Percentiles rank a stretch among this genome's conserved stretches.
Conservation (phyloP, 2,888 invertebrate genomes). For the Drosophila nigricruria region DNA sequence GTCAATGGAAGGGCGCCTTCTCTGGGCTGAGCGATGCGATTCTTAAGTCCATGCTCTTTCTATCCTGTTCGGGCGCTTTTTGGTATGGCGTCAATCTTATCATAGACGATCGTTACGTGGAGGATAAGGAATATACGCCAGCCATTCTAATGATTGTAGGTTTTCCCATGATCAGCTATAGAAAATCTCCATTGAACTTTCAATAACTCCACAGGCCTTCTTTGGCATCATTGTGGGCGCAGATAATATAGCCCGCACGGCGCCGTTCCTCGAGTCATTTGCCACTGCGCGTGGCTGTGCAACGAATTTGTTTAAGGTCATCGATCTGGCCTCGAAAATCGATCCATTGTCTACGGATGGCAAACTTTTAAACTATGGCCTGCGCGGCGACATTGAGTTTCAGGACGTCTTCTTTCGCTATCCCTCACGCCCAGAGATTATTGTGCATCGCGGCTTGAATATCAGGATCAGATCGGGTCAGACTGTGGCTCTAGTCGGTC, state of each 20-base stretch:
- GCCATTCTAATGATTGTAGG: slow-evolving; percentile 91
- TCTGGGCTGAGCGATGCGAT: slow-evolving; percentile 90
- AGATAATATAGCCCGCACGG: slow-evolving; percentile 91
- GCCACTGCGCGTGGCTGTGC: slow-evolving; percentile 91
- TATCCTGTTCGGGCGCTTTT: slow-evolving; percentile 91
- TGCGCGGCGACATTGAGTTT: slow-evolving; percentile 90
- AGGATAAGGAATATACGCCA: slow-evolving; percentile 88
- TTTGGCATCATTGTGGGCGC: slow-evolving; percentile 93
- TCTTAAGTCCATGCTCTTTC: slow-evolving; percentile 91
- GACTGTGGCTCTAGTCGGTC: slow-evolving; percentile 90
- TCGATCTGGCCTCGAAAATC: slow-evolving; percentile 90
- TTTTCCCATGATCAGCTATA: slow-evolving; percentile 19
- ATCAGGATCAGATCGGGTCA: slow-evolving; percentile 89
- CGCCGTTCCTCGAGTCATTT: slow-evolving; percentile 92
- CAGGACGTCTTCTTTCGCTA: slow-evolving; percentile 91
- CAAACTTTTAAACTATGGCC: slow-evolving; percentile 86
- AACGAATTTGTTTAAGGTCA: slow-evolving; percentile 90
- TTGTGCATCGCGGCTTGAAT: slow-evolving; percentile 89
- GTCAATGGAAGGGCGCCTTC: slow-evolving; percentile 88
- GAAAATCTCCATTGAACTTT: neutral
- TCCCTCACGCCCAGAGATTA: slow-evolving; percentile 91
- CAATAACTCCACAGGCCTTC: slow-evolving; percentile 84
- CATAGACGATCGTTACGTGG: slow-evolving; percentile 87
- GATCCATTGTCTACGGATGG: slow-evolving; percentile 90
- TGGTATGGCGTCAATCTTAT: slow-evolving; percentile 93